Evolutionary conservation across 2,797 vertebrate species (phyloP), one percentile per base, ranked within the genome.

Genomic region (Esox lucius): DNA sequence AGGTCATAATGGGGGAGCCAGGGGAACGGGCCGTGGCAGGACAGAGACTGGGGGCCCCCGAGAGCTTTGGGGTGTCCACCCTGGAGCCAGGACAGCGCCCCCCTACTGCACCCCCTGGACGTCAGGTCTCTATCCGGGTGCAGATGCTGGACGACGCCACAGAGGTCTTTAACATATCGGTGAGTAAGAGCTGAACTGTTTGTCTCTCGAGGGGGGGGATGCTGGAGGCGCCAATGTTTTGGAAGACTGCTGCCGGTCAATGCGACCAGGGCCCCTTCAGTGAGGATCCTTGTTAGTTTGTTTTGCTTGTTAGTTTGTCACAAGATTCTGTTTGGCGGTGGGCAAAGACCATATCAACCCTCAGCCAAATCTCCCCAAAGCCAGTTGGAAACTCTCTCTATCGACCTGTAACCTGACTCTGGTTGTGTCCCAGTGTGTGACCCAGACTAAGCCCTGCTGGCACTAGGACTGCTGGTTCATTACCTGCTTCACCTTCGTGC

Each of bases 121-220:
- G 96, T 71, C 95, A 93, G 33, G 74, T 96, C 80, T 93, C 96
- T 77, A 91, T 98, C 83, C 93, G 96, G 89, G 95, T 99, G 71
- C 96, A 96, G 90, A 95, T 99, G 96, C 92, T 99, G 74, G 97
- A 98, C 75, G 97, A 99, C 88, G 95, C 96, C 0, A 96, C 97
- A 88, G 97, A 99, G 90, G 95, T 95, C 53, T 98, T 98, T 74
- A 95, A 98, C 73, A 94, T 98, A 87, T 95, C 96, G 76, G 97
- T 99, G 92, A 96, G 96, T 68, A 62, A 0, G 26, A 31, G 42
- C 2, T 9, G 19, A 19, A 9, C 51, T 2, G 17, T 7, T n/a
- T 56, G n/a, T 8, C n/a, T 59, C 53, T 56, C 4, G 3, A 17
- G 16, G 46, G 33, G 33, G 33, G 42, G 9, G 42, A 42, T 9